A percentile compares a stretch with the other conserved stretches of the same genome.
Evolutionary conservation across 2,888 invertebrate species (phyloP).

Genomic region (Platycheirus albimanus): DNA sequence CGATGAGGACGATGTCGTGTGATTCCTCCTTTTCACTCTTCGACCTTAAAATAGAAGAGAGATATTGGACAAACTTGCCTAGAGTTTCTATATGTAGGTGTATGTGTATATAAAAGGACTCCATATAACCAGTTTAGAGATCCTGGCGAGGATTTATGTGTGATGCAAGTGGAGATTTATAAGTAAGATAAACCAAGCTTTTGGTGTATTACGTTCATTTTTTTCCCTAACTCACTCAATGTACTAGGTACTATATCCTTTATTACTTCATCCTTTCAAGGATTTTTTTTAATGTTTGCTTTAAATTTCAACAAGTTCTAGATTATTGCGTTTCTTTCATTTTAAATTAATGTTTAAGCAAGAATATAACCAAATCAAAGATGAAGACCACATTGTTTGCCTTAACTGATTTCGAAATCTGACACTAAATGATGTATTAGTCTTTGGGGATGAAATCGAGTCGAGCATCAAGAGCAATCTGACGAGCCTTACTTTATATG

Average conservation of each 20-base stretch:
- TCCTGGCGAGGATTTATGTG: constrained; percentile 63
- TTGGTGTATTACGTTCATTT: background rate
- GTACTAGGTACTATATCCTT: constrained; percentile 18
- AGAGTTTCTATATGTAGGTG: no score
- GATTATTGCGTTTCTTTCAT: constrained; percentile 10
- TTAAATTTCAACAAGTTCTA: constrained; percentile 56
- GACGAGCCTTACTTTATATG: no score
- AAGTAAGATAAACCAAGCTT: constrained; percentile 60
- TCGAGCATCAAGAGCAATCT: no score
- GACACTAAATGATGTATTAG: constrained; percentile 72
- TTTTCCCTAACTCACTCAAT: background rate
- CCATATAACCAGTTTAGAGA: constrained; percentile 62
- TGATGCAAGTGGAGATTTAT: constrained; percentile 70
- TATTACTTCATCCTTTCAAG: constrained; percentile 42
- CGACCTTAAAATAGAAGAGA: no score
- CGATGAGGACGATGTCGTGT: constrained; percentile 3
- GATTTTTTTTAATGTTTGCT: constrained; percentile 41
- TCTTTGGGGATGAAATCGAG: constrained; percentile 30
- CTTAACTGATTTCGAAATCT: constrained; percentile 72
- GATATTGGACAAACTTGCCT: constrained; percentile 27
- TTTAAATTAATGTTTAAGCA: constrained; percentile 37
- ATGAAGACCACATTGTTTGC: constrained; percentile 50
- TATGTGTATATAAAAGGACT: constrained; percentile 16
- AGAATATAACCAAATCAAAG: background rate
- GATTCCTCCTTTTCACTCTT: constrained; percentile 12